Conservation (phyloP, 1,140 invertebrate species). For the Caenorhabditis remanei region DNA sequence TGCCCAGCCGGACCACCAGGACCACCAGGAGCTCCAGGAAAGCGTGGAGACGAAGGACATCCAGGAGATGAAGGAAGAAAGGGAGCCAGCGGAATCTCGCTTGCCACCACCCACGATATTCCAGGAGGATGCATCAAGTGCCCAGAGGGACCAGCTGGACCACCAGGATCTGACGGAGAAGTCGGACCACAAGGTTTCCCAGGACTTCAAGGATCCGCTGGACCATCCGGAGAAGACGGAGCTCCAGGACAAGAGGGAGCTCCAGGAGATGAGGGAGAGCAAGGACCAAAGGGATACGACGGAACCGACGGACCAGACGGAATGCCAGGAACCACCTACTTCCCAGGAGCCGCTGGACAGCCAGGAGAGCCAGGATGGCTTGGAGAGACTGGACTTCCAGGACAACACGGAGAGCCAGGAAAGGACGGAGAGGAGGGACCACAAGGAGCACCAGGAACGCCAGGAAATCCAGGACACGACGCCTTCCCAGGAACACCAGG, state of each 20-base stretch:
- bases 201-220: constrained; percentile 47
- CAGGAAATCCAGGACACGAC: constrained; percentile 21
- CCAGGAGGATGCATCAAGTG: constrained; percentile 62
- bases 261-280: constrained; percentile 53
- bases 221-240: constrained; percentile 60
- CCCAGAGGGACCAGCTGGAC: constrained; percentile 26
- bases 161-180: constrained; percentile 37
- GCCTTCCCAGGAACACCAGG: constrained; percentile 20
- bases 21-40: constrained; percentile 58
- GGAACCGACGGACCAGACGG: constrained; percentile 56
- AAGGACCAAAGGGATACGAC: constrained; percentile 54
- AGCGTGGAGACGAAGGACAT: constrained; percentile 59
- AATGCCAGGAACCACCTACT: constrained; percentile 40
- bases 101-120: constrained; percentile 36
- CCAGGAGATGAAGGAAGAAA: constrained; percentile 56
- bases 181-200: constrained; percentile 44
- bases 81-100: constrained; percentile 58
- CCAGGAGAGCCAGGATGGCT: constrained; percentile 56
- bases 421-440: constrained; percentile 36
- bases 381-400: constrained; percentile 52
- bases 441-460: constrained; percentile 46
- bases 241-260: constrained; percentile 52
- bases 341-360: constrained; percentile 56
- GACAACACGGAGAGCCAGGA: constrained; percentile 56
- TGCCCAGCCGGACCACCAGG: constrained; percentile 63